Evolutionary conservation across 2,888 invertebrate species (phyloP).

Genomic region (Icerya purchasi): DNA sequence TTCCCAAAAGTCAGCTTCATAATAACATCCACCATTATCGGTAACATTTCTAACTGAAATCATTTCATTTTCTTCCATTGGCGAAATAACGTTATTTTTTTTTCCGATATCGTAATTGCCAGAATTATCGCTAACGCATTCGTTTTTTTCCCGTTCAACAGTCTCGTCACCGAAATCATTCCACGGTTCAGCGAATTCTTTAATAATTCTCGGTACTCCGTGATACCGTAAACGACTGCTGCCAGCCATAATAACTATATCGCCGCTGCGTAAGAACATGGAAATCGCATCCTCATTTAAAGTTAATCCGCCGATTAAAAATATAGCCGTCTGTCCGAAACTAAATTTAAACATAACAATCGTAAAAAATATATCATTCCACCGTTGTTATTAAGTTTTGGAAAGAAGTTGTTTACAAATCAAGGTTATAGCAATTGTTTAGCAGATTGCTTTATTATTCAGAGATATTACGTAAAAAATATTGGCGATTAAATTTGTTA

Average conservation of each 20-base stretch:
- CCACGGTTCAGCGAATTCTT: conserved; percentile 26
- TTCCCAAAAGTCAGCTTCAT: conserved; percentile 30
- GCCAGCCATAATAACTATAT: conserved; percentile 75
- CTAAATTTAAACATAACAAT: too few species aligned
- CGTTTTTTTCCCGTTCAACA: not conserved
- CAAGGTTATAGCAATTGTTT: too few species aligned
- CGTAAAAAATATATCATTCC: too few species aligned
- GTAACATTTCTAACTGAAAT: conserved; percentile 1
- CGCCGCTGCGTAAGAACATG: conserved; percentile 65
- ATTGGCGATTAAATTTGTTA: too few species aligned
- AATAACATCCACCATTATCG: conserved; percentile 19
- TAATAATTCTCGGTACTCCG: conserved; percentile 70
- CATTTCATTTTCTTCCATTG: not conserved
- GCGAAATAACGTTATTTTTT: conserved; percentile 1
- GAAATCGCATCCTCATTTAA: conserved; percentile 44
- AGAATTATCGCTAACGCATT: not conserved
- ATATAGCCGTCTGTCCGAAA: conserved; percentile 87
- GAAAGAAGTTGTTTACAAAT: too few species aligned
- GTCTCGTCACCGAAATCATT: conserved; percentile 13
- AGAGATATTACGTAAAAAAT: too few species aligned
- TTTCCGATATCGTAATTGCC: not conserved
- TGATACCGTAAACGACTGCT: conserved; percentile 71
- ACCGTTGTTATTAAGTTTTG: too few species aligned
- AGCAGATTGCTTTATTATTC: too few species aligned
- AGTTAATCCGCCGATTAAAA: conserved; percentile 65